These are phyloP conservation scores for Gorilla gorilla DNA, from an alignment of 2,113 vertebrate genomes.

Conservation along the genomic window DNA sequence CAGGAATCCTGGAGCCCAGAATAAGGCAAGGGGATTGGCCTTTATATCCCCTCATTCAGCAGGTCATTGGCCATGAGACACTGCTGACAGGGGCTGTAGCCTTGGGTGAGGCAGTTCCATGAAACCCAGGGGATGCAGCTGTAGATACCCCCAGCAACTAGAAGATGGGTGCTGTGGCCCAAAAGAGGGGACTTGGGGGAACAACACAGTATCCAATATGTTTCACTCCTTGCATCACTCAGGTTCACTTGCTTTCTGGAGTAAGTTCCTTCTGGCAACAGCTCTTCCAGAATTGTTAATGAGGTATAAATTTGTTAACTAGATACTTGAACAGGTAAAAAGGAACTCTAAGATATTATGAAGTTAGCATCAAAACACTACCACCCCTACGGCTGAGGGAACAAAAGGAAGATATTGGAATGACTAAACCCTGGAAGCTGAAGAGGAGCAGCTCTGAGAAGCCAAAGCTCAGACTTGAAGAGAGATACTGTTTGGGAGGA, in stretches of 20 bases:
- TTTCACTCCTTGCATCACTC: background rate
- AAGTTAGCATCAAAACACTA: background rate
- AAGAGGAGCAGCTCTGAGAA: background rate
- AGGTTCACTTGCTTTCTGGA: background rate
- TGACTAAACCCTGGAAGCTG: background rate
- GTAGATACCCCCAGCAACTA: background rate
- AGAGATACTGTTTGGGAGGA: background rate
- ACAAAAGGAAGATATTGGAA: background rate
- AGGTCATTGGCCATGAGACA: background rate
- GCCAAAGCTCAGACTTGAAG: background rate
- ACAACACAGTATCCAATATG: rapidly evolving
- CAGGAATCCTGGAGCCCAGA: background rate
- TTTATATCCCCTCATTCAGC: background rate
- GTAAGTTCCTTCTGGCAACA: background rate
- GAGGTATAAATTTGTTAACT: background rate
- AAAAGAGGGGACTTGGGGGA: background rate
- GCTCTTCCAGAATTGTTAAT: background rate
- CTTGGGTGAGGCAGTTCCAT: background rate
- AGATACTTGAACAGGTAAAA: background rate
- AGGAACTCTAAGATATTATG: background rate
- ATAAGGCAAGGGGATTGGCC: background rate
- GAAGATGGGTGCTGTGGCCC: background rate
- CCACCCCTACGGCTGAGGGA: background rate
- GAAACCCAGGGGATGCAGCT: background rate
- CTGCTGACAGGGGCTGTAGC: background rate